Base-by-base conservation (phyloP, 2,888 invertebrate genomes). In the Xylophagus ater region DNA sequence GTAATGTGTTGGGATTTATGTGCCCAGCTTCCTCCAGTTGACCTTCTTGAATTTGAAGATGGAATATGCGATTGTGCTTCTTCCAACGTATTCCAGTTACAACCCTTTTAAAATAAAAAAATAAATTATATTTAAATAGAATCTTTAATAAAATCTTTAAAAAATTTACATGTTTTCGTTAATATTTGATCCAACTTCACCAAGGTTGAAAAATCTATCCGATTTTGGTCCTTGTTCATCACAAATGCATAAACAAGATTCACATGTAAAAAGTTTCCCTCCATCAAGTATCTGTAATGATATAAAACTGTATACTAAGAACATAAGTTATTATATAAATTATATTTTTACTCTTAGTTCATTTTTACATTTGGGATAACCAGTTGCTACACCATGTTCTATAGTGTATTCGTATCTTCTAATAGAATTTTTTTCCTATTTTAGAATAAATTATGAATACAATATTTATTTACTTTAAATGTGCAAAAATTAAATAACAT, bases 191-290 rank as follows among this genome's bases (percentile, higher is more conserved):
- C 72, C 62, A 7, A 69, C 60, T 48, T 79, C 73, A 49, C 79
- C 70, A 41, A 90, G 71, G 57, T 84, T 89, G 65, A 89, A 79
- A 67, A 79, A 87, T 45, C 90, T 73, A 59, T 89, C 82, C 0
- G 87, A 86, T 86, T 86, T 68, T 2, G 70, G 53, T 40, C 73
- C 75, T 42, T 70, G 60, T 56, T 87, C 86, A 59, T 88, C 88
- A 62, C 90, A 90, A 26, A 83, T 69, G 55, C 90, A 90, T 68
- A 89, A 76, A 62, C 90, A 90, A 62, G n/a, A n/a, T 24, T 76
- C 77, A 15, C 67, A 59, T 8, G 54, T n/a, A 57, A 81, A 82
- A n/a, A 54, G 55, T 26, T 68, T 68, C 34, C 66, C 70, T 13
- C 71, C 62, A 1, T 87, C 88, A 6, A 81, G 65, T 87, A 86